phyloP scores from a whole-genome alignment of 2,113 vertebrate species.

The Fulmarus glacialis region DNA sequence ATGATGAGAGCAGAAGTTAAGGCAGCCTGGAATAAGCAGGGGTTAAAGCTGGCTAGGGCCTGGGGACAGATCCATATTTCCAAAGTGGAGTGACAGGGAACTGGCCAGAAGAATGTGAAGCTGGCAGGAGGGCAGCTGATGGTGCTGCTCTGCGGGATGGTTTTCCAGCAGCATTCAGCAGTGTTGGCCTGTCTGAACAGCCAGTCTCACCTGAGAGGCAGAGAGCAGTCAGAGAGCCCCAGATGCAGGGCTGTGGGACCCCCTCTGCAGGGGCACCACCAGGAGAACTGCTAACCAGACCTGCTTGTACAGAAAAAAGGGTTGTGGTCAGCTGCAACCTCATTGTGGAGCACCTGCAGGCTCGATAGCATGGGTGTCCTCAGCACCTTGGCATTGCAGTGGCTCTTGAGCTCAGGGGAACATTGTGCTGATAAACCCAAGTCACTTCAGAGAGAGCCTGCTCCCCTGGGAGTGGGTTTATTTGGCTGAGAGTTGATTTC shows the following conservation, averaged over 20 bases:
- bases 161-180: neutral
- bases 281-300: neutral
- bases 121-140: neutral
- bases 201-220: neutral
- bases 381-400: neutral
- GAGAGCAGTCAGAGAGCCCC: neutral
- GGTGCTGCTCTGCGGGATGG: neutral
- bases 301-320: neutral
- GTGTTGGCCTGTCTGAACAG: neutral
- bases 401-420: neutral
- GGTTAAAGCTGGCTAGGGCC: neutral
- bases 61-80: neutral
- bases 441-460: neutral
- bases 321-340: neutral
- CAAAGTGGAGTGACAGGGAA: neutral
- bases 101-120: neutral
- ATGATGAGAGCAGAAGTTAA: neutral
- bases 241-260: neutral
- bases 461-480: neutral
- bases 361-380: accelerated
- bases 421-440: neutral
- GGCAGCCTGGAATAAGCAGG: neutral
- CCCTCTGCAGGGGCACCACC: neutral
- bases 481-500: neutral
- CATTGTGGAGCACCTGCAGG: neutral